Base-by-base conservation (phyloP, 1,140 invertebrate genomes). In the Pararge aegeria region DNA sequence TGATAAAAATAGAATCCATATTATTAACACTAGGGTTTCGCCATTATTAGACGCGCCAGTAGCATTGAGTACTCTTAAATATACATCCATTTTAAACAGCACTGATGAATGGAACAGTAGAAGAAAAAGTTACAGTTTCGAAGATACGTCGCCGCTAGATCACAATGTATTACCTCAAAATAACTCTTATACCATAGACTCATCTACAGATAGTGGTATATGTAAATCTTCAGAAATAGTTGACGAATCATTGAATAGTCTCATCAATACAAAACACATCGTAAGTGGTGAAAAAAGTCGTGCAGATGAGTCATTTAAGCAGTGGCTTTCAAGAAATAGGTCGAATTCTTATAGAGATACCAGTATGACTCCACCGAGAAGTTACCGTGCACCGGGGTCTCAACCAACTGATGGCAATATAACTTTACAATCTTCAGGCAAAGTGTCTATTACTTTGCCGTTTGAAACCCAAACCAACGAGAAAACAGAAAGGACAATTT, bases 121-220 rank as follows among this genome's bases (percentile, higher is more conserved):
- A 63, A 87, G 94, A 61, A 94, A 94, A 80, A 94, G 94, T 2
- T 95, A 94, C 69, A 94, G 94, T 51, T 95, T 95, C 66, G 94
- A 95, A 82, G 92, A 93, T 64, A 93, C 94, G 75, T 89, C 63
- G 59, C 83, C 76, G 57, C 67, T 87, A 48, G 73, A 87, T 15
- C 79, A 84, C 59, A 86, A 72, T 63, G 77, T 82, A 12, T 75
- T 84, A 34, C 86, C 83, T 37, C 87, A 72, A 54, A 91, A 88
- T 55, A 89, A 89, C 58, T 89, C 90, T 30, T 78, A 89, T 44
- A 88, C 89, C 0, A 92, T 93, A 60, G 93, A 94, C 74, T 93
- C 93, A 12, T 94, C 94, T 9, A 94, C 93, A 2, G 94, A 95
- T 65, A 94, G 94, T 66, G 94, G 94, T 0, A 92, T 95, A 64